Evolutionary conservation across 2,888 invertebrate genomes (phyloP), one percentile per base, ranked within the genome.

Genomic region (Caenorhabditis zanzibari): DNA sequence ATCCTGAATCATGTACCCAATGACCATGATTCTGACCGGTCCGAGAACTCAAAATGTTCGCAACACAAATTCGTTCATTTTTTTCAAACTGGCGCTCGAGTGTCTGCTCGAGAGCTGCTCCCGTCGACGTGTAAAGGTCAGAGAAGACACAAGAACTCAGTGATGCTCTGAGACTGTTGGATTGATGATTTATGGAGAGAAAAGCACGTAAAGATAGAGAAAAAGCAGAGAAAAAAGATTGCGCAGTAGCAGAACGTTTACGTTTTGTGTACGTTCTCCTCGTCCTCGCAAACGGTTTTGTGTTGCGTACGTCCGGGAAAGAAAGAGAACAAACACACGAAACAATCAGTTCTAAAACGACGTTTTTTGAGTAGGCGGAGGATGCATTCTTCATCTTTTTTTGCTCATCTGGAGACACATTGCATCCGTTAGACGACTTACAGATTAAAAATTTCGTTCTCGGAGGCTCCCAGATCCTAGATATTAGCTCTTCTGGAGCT

Each of bases 51-150:
- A 19, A 47, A 47, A 44, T 14, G 2, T 19, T 16, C 44, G 5
- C 14, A 49, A 44, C 38, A 24, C 24, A 22, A 24, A 26, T 26
- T 54, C 54, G 54, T 54, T 54, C 72, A 10, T 28, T 59, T 56
- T 47, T 71, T 59, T 47, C 9, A 54, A 54, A 47, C 64, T 74
- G 74, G 74, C 74, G 75, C 66, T 75, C 56, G 75, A 75, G 75
- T 75, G 75, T 75, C 75, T 64, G 75, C 32, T 75, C 58, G 66
- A 75, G 75, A 66, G 66, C 56, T 32, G 32, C 47, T 24, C 32
- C 28, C 32, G 75, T 66, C 56, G 64, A 75, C 75, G 75, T 75
- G 75, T 75, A 75, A 66, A 75, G 75, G 75, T 75, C 75, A 75
- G 75, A 63, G 61, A 52, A 63, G 74, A 74, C 74, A 74, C 54